These are phyloP conservation scores for Trematocara nigrifrons DNA, from an alignment of 2,113 vertebrate species.

Conservation along the genomic window DNA sequence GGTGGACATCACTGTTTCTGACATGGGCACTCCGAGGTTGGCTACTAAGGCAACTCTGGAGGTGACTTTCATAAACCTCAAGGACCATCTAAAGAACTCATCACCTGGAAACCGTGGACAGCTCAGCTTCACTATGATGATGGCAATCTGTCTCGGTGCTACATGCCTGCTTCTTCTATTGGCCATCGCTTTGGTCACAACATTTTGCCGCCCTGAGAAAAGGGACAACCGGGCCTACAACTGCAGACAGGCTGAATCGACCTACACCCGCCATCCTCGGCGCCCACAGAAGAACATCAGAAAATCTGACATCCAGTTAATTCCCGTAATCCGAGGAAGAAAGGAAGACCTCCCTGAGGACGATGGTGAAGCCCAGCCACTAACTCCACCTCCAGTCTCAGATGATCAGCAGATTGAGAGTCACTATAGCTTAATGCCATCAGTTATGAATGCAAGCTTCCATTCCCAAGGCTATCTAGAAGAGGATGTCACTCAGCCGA, in stretches of 20 bases:
- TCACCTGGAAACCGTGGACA: conserved; percentile 55
- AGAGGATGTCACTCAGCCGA: background rate
- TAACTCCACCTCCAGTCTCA: background rate
- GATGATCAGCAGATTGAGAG: conserved; percentile 59
- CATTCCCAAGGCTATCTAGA: conserved; percentile 73
- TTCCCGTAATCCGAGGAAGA: conserved; percentile 80
- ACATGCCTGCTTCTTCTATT: conserved; percentile 77
- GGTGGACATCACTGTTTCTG: conserved; percentile 75
- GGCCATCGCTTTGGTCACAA: conserved; percentile 75
- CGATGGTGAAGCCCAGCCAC: conserved; percentile 32
- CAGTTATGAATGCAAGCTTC: conserved; percentile 77
- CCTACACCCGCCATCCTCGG: conserved; percentile 83
- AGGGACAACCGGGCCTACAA: conserved; percentile 88
- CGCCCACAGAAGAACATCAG: conserved; percentile 88
- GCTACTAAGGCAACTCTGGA: conserved; percentile 67
- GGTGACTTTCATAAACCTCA: conserved; percentile 78
- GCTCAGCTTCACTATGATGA: conserved; percentile 76
- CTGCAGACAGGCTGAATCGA: conserved; percentile 87
- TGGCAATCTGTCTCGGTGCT: conserved; percentile 74
- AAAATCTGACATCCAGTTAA: conserved; percentile 88
- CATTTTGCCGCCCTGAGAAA: conserved; percentile 80
- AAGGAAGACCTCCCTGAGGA: conserved; percentile 55
- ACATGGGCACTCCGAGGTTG: conserved; percentile 74
- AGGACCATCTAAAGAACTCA: conserved; percentile 79
- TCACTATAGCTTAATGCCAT: conserved; percentile 68